Evolutionary conservation across 2,797 vertebrate genomes (phyloP).

Genomic region (Gastrophryne carolinensis): DNA sequence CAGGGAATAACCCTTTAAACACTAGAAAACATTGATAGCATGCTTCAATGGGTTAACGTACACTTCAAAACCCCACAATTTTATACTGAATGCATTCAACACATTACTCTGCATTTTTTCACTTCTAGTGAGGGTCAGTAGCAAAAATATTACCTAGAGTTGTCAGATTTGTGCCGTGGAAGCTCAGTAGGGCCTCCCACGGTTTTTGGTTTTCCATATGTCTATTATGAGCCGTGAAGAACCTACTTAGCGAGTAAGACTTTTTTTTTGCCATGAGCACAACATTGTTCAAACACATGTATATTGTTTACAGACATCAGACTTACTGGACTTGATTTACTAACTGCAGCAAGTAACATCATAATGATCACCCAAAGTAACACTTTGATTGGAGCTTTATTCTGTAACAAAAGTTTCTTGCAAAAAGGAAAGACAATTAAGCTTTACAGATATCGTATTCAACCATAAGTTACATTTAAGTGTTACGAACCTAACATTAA

Average conservation of each 20-base stretch:
- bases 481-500: too few species aligned
- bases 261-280: not conserved
- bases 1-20: constrained; percentile 44
- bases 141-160: not conserved
- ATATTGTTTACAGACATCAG: too few species aligned
- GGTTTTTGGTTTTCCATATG: not conserved
- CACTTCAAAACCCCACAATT: not conserved
- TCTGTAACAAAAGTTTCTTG: too few species aligned
- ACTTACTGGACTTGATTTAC: too few species aligned
- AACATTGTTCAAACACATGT: too few species aligned
- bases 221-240: not conserved
- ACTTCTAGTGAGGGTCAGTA: not conserved
- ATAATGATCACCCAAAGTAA: too few species aligned
- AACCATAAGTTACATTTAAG: too few species aligned
- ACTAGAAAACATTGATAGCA: not conserved
- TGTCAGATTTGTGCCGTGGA: not conserved
- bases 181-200: not conserved
- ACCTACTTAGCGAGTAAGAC: not conserved
- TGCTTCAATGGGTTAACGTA: constrained; percentile 12
- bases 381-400: too few species aligned
- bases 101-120: not conserved
- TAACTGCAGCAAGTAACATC: too few species aligned
- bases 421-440: too few species aligned
- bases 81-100: not conserved
- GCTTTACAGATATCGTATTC: too few species aligned